Evolutionary conservation across 2,888 invertebrate species (phyloP).

Genomic region (Linyphia triangularis): DNA sequence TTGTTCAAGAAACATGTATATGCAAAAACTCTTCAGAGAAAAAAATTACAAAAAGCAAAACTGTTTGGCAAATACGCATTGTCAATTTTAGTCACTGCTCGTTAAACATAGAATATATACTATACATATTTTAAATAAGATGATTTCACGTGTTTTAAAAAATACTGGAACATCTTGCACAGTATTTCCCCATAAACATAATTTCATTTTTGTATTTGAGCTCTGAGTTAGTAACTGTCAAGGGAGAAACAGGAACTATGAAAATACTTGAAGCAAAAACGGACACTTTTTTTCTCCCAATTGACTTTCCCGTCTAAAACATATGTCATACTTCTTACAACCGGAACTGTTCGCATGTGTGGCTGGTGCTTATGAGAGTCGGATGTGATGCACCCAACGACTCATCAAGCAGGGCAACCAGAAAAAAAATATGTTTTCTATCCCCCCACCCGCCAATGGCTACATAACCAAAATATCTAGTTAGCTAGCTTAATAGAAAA

Average conservation of each 20-base stretch:
- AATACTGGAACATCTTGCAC: no score
- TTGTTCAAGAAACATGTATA: no score
- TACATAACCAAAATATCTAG: no score
- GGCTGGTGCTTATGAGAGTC: constrained; percentile 21
- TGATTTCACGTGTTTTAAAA: no score
- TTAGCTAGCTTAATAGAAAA: no score
- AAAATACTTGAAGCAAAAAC: no score
- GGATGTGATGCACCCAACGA: constrained; percentile 19
- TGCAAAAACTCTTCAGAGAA: no score
- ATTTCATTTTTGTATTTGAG: not conserved
- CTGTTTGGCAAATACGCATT: no score
- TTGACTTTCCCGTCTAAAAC: not conserved
- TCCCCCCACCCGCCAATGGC: not conserved
- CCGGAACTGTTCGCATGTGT: constrained; percentile 24
- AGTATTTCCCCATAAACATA: not conserved
- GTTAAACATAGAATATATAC: no score
- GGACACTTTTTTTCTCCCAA: not conserved
- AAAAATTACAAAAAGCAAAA: no score
- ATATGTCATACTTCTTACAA: constrained; percentile 27
- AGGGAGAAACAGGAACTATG: not conserved
- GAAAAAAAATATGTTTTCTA: not conserved
- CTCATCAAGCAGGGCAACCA: constrained; percentile 15
- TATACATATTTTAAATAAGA: no score
- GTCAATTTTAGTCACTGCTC: no score
- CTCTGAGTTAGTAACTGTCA: not conserved